Evolutionary conservation across 2,113 vertebrate species (phyloP), one percentile per base, ranked within the genome.

Genomic region (Glaucomys volans): DNA sequence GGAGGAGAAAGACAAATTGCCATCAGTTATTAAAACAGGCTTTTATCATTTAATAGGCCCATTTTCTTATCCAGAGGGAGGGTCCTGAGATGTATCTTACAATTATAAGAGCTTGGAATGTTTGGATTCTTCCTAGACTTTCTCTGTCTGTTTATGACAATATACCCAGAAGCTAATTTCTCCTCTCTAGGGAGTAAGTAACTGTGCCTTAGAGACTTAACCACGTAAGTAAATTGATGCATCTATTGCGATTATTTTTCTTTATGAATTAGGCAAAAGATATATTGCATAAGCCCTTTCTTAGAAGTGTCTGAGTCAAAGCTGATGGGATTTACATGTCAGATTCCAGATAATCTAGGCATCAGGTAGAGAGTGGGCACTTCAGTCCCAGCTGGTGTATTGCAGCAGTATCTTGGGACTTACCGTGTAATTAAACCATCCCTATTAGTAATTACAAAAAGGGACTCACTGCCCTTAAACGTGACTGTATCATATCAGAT

Each of bases 361-460:
- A 74, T 96, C 66, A 64, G 52, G 74, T 95, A 50, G 82, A 92
- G 82, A 97, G 93, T 84, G 86, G 91, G 82, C 87, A 81, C 93
- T 95, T 96, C 79, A 96, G 71, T 87, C 95, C 69, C 54, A 90
- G 89, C 76, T 88, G 77, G 44, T 59, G 9, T 87, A 64, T 50
- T 87, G 67, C 54, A 92, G 81, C 26, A 90, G 14, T 89, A 83
- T 76, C 96, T 97, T 97, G 94, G 81, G 91, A 30, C 62, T 92
- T 97, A 54, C 0, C 93, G 0, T 67, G 0, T 94, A 88, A 96
- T 97, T 97, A 98, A 97, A 86, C 59, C 59, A 42, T 82, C 47
- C 44, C 67, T 90, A 54, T 93, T 97, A 88, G 90, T 97, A 97
- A 98, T 97, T 87, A 97, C 87, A 87, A 26, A 96, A 95, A 64